Evolutionary conservation across 2,888 invertebrate species (phyloP), one percentile per base, ranked within the genome.

Genomic region (Neuroscelio doddi): DNA sequence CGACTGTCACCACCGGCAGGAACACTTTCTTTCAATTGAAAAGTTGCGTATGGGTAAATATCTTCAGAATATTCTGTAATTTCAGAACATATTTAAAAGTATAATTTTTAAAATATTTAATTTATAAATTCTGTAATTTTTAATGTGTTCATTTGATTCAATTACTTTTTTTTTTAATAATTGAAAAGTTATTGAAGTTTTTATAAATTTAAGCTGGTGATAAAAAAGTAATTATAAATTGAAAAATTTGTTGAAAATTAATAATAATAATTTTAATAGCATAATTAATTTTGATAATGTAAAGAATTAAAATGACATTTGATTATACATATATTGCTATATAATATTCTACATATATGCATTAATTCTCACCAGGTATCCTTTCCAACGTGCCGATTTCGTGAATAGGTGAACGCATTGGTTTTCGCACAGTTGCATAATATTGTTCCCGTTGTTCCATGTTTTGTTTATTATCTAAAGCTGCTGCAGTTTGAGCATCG

Each of bases 41-140:
- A 96, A 42, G 95, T 96, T 53, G 95, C 95, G 86, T 96, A 95
- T 0, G 95, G 95, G 82, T 95, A 95, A 76, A 95, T 95, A 81
- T 96, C 95, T 86, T 95, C 95, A 80, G 95, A 94, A 86, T 95
- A 95, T 84, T 95, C 95, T 89, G 88, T 29, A 85, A 85, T 10
- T n/a, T n/a, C n/a, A n/a, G n/a, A n/a, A n/a, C n/a, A n/a, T n/a
- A n/a, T n/a, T n/a, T n/a, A n/a, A n/a, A n/a, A n/a, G n/a, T n/a
- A n/a, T n/a, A n/a, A n/a, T n/a, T n/a, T n/a, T n/a, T n/a, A n/a
- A n/a, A n/a, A n/a, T n/a, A n/a, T n/a, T n/a, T n/a, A n/a, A n/a
- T n/a, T n/a, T n/a, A n/a, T n/a, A n/a, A n/a, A n/a, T n/a, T n/a
- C n/a, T n/a, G n/a, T n/a, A n/a, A n/a, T n/a, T n/a, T n/a, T n/a